phyloP scores from a whole-genome alignment of 2,113 vertebrate genomes.

The Mirza zaza region DNA sequence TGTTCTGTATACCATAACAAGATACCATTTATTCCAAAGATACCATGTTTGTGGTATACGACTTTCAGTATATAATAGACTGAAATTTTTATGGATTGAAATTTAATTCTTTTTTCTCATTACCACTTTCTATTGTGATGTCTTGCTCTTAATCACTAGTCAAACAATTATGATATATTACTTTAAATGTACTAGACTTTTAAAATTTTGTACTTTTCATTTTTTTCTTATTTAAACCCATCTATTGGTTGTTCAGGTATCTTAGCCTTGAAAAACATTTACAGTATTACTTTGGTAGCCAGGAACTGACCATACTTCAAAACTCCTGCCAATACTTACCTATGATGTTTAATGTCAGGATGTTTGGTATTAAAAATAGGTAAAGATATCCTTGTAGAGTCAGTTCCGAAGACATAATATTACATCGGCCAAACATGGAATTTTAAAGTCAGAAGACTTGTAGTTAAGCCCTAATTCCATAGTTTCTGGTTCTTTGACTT shows the following conservation, averaged over 20 bases:
- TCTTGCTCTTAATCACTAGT: neutral
- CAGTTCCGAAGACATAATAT: neutral
- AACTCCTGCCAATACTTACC: neutral
- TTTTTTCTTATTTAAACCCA: conserved; percentile 5
- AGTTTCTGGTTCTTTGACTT: neutral
- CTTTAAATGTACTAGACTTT: neutral
- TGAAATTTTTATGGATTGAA: neutral
- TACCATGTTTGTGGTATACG: neutral
- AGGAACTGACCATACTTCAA: neutral
- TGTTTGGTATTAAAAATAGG: neutral
- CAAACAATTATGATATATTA: neutral
- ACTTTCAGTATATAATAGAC: neutral
- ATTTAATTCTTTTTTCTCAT: neutral
- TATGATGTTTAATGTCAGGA: neutral
- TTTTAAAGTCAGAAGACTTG: neutral
- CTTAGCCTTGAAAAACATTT: neutral
- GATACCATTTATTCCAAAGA: neutral
- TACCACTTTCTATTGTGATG: neutral
- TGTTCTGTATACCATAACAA: neutral
- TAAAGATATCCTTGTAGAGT: neutral
- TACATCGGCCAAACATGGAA: neutral
- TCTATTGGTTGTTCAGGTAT: neutral
- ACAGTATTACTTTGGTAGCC: neutral
- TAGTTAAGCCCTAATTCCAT: neutral
- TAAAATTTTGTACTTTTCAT: neutral